These are phyloP conservation scores for Microctonus aethiopoides DNA, from an alignment of 2,888 invertebrate genomes.

Conservation along the genomic window DNA sequence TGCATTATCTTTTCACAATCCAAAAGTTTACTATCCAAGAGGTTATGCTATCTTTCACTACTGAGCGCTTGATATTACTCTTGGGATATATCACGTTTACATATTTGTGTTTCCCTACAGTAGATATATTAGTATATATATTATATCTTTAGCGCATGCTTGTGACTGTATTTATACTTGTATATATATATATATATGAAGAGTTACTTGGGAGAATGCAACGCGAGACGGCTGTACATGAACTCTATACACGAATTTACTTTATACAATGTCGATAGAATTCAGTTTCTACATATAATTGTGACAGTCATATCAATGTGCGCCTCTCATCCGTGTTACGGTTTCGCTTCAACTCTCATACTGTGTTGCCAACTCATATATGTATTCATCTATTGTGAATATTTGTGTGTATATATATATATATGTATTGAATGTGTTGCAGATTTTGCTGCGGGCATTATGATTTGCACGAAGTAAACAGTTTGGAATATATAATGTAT, in stretches of 20 bases:
- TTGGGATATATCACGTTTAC: conserved; percentile 22
- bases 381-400: not conserved
- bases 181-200: not conserved
- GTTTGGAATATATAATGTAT: conserved; percentile 9
- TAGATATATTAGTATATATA: conserved; percentile 6
- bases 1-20: not conserved
- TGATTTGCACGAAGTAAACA: conserved; percentile 32
- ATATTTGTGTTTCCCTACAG: conserved; percentile 21
- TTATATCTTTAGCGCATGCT: no score
- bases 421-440: conserved; percentile 9
- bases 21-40: not conserved
- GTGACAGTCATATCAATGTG: conserved; percentile 19
- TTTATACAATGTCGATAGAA: conserved; percentile 11
- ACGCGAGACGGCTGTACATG: not conserved
- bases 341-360: conserved; percentile 18
- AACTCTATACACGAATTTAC: not conserved
- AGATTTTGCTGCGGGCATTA: conserved; percentile 25
- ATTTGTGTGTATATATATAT: conserved; percentile 9
- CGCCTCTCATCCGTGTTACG: conserved; percentile 21
- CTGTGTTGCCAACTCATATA: conserved; percentile 1
- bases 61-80: conserved; percentile 21
- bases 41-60: conserved; percentile 1
- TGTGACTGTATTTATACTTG: no score
- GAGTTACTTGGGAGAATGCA: not conserved
- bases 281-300: conserved; percentile 7